phyloP scores from a whole-genome alignment of 1,140 invertebrate species.

The Heliconius hewitsoni region DNA sequence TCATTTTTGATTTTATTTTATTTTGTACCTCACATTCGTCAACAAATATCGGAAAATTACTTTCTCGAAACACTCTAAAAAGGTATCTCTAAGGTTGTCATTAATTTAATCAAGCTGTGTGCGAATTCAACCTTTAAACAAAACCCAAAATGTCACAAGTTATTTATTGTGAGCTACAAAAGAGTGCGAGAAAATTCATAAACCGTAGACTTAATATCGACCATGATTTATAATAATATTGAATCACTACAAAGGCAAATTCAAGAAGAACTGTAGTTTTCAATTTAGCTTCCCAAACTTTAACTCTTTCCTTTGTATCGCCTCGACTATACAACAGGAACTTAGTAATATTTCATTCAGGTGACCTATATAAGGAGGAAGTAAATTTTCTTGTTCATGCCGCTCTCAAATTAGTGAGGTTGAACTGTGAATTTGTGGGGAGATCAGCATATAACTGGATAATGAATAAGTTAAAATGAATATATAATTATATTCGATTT shows the following conservation, averaged over 20 bases:
- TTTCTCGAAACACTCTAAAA: too few species aligned
- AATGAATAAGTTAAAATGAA: neutral
- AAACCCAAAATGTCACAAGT: too few species aligned
- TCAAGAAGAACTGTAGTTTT: neutral
- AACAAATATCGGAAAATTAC: too few species aligned
- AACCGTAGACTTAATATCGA: neutral
- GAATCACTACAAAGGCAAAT: neutral
- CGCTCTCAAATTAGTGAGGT: conserved; percentile 9
- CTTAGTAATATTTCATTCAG: conserved; percentile 20
- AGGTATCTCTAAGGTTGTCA: too few species aligned
- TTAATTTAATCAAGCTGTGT: too few species aligned
- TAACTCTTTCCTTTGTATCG: conserved; percentile 14
- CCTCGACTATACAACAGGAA: conserved; percentile 1
- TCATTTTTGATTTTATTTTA: too few species aligned
- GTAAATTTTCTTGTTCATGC: conserved; percentile 17
- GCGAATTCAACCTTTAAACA: too few species aligned
- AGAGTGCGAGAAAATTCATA: too few species aligned
- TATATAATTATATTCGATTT: neutral
- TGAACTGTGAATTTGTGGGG: neutral
- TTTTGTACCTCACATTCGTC: too few species aligned
- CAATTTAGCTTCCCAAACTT: conserved; percentile 2
- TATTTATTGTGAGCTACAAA: too few species aligned
- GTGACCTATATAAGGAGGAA: conserved; percentile 19
- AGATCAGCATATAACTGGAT: neutral
- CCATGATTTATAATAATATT: neutral